phyloP scores from a whole-genome alignment of 2,888 invertebrate species.

The Phalangium opilio region DNA sequence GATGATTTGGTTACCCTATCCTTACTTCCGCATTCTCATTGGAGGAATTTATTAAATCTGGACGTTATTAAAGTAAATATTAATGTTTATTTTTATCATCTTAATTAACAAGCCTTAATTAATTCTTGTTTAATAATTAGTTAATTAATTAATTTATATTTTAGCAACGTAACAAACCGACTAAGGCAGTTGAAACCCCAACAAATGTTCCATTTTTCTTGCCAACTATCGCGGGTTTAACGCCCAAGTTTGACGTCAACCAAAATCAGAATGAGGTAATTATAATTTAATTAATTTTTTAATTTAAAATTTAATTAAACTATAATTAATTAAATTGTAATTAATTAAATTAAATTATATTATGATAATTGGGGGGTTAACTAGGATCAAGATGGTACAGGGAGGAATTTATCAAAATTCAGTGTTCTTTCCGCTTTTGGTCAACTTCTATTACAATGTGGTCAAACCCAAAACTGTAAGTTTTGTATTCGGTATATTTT shows the following conservation, averaged over 20 bases:
- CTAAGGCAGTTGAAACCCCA: constrained; percentile 59
- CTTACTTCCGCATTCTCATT: constrained; percentile 46
- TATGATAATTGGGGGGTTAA: no score
- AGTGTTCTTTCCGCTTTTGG: constrained; percentile 15
- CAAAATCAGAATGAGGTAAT: constrained; percentile 5
- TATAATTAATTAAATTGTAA: not conserved
- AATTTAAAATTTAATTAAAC: not conserved
- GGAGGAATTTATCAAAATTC: constrained; percentile 2
- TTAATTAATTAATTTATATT: no score
- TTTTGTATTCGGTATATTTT: not conserved
- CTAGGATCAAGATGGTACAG: no score
- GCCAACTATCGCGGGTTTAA: constrained; percentile 69
- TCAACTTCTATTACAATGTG: constrained; percentile 8
- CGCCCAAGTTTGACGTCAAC: constrained; percentile 65
- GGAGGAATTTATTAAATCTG: constrained; percentile 75
- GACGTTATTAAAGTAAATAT: constrained; percentile 66
- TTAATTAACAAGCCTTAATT: no score
- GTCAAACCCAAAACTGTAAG: constrained; percentile 10
- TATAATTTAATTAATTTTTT: not conserved
- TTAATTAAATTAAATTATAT: no score
- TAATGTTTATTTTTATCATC: no score
- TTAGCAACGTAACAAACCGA: constrained; percentile 63
- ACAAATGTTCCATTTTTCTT: constrained; percentile 91
- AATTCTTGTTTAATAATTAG: constrained; percentile 1
- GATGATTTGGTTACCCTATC: constrained; percentile 40